Percentiles rank a stretch among this genome's conserved stretches.
Evolutionary conservation across 2,888 invertebrate species (phyloP).

Genomic region (Thelaira solivaga): DNA sequence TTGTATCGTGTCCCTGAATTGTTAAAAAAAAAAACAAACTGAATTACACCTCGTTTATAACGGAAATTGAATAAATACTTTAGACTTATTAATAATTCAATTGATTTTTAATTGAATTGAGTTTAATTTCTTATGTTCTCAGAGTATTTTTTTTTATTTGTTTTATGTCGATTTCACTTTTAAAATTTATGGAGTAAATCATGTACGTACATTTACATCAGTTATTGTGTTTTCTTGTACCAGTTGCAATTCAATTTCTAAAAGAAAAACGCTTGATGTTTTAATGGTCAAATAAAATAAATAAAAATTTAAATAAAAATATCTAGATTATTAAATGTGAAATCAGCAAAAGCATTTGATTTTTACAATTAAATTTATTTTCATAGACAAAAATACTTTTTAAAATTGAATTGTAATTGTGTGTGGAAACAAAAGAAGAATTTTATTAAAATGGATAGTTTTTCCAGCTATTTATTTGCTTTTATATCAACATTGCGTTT

Average conservation of each 20-base stretch:
- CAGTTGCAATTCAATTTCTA: constrained; percentile 19
- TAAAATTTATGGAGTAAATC: constrained; percentile 8
- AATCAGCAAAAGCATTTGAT: too few relatives aligned
- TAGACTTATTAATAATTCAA: constrained; percentile 58
- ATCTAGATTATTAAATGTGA: too few relatives aligned
- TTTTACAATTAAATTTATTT: too few relatives aligned
- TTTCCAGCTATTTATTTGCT: too few relatives aligned
- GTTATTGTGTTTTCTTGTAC: not conserved
- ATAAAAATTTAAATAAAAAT: too few relatives aligned
- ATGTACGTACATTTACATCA: not conserved
- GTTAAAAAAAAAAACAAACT: constrained; percentile 4
- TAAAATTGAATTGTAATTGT: too few relatives aligned
- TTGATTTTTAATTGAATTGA: constrained; percentile 50
- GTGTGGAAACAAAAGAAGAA: too few relatives aligned
- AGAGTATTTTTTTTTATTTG: not conserved
- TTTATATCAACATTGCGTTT: too few relatives aligned
- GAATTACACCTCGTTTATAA: constrained; percentile 36
- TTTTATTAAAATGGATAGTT: too few relatives aligned
- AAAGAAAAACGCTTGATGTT: constrained; percentile 12
- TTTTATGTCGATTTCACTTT: constrained; percentile 40
- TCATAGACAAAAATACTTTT: too few relatives aligned
- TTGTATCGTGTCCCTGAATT: constrained; percentile 60
- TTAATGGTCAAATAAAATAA: too few relatives aligned
- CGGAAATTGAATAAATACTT: constrained; percentile 35
- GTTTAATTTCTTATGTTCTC: not conserved